Conservation (phyloP, 2,113 vertebrate species). For the Bothrops jararaca region DNA sequence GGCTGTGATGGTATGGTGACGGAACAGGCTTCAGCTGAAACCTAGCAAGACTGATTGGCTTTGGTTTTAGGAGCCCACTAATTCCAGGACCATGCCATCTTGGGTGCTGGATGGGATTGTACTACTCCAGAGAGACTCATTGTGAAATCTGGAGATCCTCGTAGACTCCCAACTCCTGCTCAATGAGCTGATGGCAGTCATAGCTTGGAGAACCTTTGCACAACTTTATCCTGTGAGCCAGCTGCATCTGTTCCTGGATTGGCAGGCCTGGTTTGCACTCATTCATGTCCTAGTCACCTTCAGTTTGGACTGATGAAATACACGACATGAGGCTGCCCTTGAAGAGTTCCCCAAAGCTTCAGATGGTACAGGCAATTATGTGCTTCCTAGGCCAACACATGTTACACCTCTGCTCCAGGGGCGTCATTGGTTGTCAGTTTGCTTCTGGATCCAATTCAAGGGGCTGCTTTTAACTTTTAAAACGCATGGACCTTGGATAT, state of each 20-base stretch:
- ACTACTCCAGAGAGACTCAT: neutral
- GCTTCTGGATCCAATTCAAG: no score
- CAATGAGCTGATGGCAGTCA: neutral
- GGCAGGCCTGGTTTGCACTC: neutral
- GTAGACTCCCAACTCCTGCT: neutral
- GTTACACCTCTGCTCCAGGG: no score
- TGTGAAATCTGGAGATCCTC: neutral
- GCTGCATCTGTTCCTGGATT: neutral
- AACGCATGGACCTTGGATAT: no score
- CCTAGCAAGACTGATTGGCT: neutral
- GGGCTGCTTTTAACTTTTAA: no score
- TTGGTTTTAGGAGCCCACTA: neutral
- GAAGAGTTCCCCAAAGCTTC: neutral
- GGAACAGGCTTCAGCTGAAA: neutral
- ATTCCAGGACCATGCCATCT: neutral
- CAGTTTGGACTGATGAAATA: neutral
- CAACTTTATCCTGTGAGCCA: neutral
- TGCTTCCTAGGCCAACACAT: no score
- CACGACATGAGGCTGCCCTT: neutral
- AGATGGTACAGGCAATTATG: neutral
- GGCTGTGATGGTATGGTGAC: neutral
- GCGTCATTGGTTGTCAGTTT: no score
- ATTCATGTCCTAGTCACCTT: neutral
- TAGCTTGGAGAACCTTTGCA: no score
- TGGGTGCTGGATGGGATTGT: neutral